These are phyloP conservation scores for Apeltes quadracus DNA, from an alignment of 2,113 vertebrate genomes.

Conservation along the genomic window DNA sequence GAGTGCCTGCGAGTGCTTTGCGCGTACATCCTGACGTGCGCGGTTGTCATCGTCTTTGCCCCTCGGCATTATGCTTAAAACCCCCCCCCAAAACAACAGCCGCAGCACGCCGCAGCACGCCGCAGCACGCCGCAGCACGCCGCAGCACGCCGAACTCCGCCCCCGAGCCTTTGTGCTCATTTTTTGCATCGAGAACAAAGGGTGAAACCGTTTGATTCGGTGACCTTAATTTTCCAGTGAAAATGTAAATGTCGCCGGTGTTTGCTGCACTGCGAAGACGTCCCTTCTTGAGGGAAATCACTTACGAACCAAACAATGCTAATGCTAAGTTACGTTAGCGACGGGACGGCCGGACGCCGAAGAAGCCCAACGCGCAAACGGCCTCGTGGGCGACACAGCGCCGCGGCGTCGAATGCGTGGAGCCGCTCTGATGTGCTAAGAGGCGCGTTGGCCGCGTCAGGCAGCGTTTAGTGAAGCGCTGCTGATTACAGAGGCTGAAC, in stretches of 20 bases:
- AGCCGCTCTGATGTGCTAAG: conserved; percentile 62
- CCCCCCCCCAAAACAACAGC: no score
- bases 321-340: no score
- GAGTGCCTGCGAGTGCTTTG: background rate
- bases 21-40: background rate
- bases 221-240: conserved; percentile 1
- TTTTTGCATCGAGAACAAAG: conserved; percentile 12
- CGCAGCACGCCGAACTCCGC: no score
- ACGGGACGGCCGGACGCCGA: no score
- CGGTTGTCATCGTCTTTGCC: conserved; percentile 10
- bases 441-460: conserved; percentile 51
- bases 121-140: no score
- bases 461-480: conserved; percentile 57
- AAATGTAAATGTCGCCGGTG: conserved; percentile 3
- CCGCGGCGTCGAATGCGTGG: no score
- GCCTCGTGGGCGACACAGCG: no score
- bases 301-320: no score
- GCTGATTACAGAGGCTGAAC: conserved; percentile 59
- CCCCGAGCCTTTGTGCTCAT: no score
- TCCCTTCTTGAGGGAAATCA: conserved; percentile 1
- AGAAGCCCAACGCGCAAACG: no score
- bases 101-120: no score
- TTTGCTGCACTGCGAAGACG: background rate
- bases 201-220: conserved; percentile 1
- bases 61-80: conserved; percentile 4